Evolutionary conservation across 2,888 invertebrate species (phyloP), one percentile per base, ranked within the genome.

Genomic region (Drosophila greeni): DNA sequence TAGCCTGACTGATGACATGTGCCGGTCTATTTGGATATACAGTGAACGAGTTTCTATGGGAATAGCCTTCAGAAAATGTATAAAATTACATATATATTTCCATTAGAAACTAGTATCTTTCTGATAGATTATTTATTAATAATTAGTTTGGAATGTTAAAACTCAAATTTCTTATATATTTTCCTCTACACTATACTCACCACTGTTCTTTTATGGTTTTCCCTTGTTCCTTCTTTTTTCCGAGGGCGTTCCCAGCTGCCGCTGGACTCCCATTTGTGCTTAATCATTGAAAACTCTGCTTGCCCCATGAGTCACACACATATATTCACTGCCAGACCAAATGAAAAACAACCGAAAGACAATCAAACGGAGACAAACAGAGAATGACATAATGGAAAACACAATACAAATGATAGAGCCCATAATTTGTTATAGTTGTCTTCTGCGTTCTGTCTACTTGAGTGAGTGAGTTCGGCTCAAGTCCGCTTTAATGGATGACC

Each of bases 401-500:
- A 29, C 26, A 26, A 33, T 31, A 29, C 26, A 34, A 31, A 18
- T 26, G 55, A 16, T 33, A 64, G 29, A 47, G 42, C 23, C 37
- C 51, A 52, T 51, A 69, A 70, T 70, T 67, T 49, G 70, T 62
- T 39, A 54, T 62, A 48, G 48, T 31, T 26, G 37, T 61, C 26
- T 45, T 29, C 16, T 24, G 37, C 49, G 8, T 45, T 31, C 29
- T 29, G 18, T 29, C 48, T 37, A 23, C n/a, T 18, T 43, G 36
- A 29, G 26, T 48, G 34, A 29, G 9, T 11, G 24, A 45, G 39
- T 39, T 36, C 48, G 64, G 42, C 6, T 42, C 53, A 53, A 62
- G 62, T 65, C 54, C 31, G 70, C 37, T 36, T 52, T 67, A 82
- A 76, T 76, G 79, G 82, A 73, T 73, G 82, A 70, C 71, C 70